These are phyloP conservation scores for cat (Felis catus) DNA, from an alignment of 2,113 vertebrate species.

Conservation along the genomic window DNA sequence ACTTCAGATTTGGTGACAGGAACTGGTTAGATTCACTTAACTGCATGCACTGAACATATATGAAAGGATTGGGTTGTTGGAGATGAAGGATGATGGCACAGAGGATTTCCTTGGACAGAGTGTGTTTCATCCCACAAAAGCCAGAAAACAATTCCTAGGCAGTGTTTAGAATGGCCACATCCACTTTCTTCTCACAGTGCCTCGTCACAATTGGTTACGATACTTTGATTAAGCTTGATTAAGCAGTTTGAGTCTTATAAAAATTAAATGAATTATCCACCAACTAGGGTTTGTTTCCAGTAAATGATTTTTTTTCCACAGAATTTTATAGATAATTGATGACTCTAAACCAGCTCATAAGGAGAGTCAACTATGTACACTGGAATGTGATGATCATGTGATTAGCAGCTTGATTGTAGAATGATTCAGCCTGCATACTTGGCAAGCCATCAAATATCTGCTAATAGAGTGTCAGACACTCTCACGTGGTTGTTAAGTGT, in stretches of 20 bases:
- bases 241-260: neutral
- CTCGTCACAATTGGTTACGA: neutral
- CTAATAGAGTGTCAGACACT: neutral
- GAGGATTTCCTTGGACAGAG: neutral
- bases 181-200: neutral
- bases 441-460: neutral
- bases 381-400: slow-evolving; percentile 18
- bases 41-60: neutral
- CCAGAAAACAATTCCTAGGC: neutral
- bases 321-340: slow-evolving; percentile 27
- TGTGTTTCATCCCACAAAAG: neutral
- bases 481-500: neutral
- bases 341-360: neutral
- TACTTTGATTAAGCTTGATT: neutral
- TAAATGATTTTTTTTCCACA: neutral
- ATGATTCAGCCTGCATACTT: neutral
- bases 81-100: neutral
- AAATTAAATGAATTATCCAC: slow-evolving; percentile 12
- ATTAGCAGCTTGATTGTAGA: slow-evolving; percentile 23
- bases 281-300: neutral
- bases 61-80: neutral
- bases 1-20: neutral
- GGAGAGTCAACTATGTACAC: neutral
- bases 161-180: neutral
- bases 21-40: neutral